phyloP scores from a whole-genome alignment of 2,113 vertebrate species.

The Semicossyphus pulcher region DNA sequence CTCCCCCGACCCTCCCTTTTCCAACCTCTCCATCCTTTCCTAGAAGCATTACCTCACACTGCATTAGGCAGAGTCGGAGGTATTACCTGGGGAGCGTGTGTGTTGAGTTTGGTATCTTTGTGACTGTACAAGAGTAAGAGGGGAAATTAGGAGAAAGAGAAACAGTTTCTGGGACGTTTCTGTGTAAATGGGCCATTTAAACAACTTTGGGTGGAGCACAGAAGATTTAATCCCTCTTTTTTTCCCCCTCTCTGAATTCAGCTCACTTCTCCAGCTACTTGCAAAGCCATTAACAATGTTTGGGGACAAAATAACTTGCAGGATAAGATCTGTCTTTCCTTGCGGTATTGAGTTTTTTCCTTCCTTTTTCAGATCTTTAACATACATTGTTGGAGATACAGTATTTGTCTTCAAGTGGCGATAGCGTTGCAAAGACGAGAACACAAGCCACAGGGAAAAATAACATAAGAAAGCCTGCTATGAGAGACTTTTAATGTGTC shows the following conservation, averaged over 20 bases:
- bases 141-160: slow-evolving; percentile 12
- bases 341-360: too few species aligned
- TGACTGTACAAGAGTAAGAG: slow-evolving; percentile 8
- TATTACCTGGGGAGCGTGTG: slow-evolving; percentile 66
- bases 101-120: slow-evolving; percentile 51
- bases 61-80: slow-evolving; percentile 57
- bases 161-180: slow-evolving; percentile 25
- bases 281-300: slow-evolving; percentile 1
- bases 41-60: slow-evolving; percentile 73
- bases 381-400: neutral
- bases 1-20: slow-evolving; percentile 36
- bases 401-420: neutral
- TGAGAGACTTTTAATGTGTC: neutral
- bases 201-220: slow-evolving; percentile 61
- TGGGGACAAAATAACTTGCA: slow-evolving; percentile 8
- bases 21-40: slow-evolving; percentile 52
- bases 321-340: neutral
- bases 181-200: slow-evolving; percentile 45
- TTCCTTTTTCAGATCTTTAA: neutral
- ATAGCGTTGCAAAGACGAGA: neutral
- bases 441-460: too few species aligned
- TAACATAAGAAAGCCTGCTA: too few species aligned
- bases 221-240: slow-evolving; percentile 17
- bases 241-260: slow-evolving; percentile 18
- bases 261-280: slow-evolving; percentile 24